Evolutionary conservation across 1,140 invertebrate genomes (phyloP).

Genomic region (Mactra quadrangularis): DNA sequence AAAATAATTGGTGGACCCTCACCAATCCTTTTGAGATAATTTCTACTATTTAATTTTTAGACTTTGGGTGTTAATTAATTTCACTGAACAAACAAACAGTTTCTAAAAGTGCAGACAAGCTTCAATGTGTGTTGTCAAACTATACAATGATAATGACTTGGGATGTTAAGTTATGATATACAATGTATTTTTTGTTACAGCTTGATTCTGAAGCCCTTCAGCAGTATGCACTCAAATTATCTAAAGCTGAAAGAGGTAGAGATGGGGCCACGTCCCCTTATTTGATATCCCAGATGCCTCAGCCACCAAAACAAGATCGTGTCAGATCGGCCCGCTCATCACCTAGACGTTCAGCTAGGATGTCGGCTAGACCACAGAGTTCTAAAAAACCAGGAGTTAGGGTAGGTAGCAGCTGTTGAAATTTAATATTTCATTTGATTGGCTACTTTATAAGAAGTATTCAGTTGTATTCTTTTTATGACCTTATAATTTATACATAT

Average conservation of each 20-base stretch:
- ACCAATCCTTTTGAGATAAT: no score
- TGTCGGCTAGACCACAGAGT: conserved; percentile 22
- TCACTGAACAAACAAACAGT: no score
- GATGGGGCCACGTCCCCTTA: conserved; percentile 74
- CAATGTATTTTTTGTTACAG: conserved; percentile 61
- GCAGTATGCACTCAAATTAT: conserved; percentile 76
- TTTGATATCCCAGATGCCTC: conserved; percentile 68
- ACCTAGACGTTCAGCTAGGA: conserved; percentile 38
- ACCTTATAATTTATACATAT: no score
- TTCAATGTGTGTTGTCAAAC: no score
- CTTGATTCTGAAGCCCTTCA: conserved; percentile 76
- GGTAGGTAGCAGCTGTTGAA: neutral
- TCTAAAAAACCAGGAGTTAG: conserved; percentile 6
- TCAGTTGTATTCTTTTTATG: neutral
- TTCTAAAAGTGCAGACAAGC: no score
- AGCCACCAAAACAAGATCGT: conserved; percentile 71
- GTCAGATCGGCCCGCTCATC: conserved; percentile 19
- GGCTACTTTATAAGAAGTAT: neutral
- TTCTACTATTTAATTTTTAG: no score
- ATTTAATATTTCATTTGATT: neutral
- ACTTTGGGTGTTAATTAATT: no score
- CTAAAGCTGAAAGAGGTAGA: conserved; percentile 70
- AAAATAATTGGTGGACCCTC: no score
- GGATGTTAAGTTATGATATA: no score
- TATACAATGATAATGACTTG: no score